Base-by-base conservation (phyloP, 2,888 invertebrate genomes). In the Euclidia mi region DNA sequence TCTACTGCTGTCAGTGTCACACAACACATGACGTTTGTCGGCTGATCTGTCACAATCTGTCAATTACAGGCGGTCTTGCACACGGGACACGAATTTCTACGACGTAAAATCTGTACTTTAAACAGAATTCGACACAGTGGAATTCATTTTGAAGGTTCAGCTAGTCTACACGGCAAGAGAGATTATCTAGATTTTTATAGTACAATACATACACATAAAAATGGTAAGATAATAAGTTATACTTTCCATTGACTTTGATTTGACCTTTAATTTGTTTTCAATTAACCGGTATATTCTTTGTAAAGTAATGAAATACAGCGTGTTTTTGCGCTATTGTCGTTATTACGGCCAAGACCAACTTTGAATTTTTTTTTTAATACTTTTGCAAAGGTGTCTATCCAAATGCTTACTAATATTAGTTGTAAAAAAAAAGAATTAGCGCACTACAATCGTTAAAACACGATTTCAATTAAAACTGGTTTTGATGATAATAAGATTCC, bases 181-280 rank as follows among this genome's bases (percentile, higher is more conserved):
- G 25, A 28, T 50, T 38, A 46, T 2, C 3, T 11, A 34, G 7
- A 1, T 4, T 20, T 18, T 15, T 18, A 17, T 29, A 15, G 9
- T 12, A 18, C 34, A 11, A 25, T 17, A 11, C 17, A 20, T 4
- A 41, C 9, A 28, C 12, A 15, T 25, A 49, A 38, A 76, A 79
- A 90, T 92, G 92, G 92, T 92, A 81, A 88, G 91, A 81, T 59
- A 45, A 55, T 53, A 52, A 35, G 55, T 47, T 62, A 40, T 41
- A 68, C 59, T 47, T 78, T 79, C 75, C 79, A 81, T 74, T 92
- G 93, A 92, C 93, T 88, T 93, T 92, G 84, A 76, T 65, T 78
- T 90, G 93, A 92, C 93, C 93, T 93, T 57, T 53, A 20, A 28
- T 48, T 55, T 58, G 50, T 55, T 55, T 40, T 55, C 37, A 43